Evolutionary conservation across 2,113 vertebrate species (phyloP), one percentile per base, ranked within the genome.

Genomic region (Pseudolaguvia tuberculata): DNA sequence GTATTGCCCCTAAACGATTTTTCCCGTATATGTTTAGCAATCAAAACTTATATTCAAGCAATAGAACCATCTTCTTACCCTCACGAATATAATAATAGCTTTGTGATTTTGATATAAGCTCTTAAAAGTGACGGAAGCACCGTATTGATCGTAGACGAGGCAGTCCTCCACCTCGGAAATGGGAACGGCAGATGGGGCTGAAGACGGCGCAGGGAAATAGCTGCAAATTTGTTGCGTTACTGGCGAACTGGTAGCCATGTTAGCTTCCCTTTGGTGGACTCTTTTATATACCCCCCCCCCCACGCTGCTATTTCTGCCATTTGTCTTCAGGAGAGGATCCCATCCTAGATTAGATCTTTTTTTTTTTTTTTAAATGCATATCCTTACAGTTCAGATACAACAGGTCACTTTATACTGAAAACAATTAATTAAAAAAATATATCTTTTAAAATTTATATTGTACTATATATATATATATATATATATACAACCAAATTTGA

Each of bases 51-150:
- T 5, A 20, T 45, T 57, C 2, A 17, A 53, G 5, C 18, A 13
- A 7, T 12, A 70, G 20, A 75, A 76, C 21, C 6, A 14, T 68
- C 9, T 14, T 69, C 93, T 91, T 90, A 97, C 95, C 94, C 95
- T 87, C 71, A 97, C 93, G 70, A 98, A 96, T 61, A 97, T 79
- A 57, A 97, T 85, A 73, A 98, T 85, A 0, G 93, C 86, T 79
- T 90, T 94, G 63, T 85, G 90, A 76, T 93, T 87, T 59, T 85
- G 63, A 77, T 91, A 94, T 77, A 97, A 86, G 58, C 79, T 81
- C 77, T 85, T 86, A 82, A 98, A 95, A 0, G 84, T 82, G 25
- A 88, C 0, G 35, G 66, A 76, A 23, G 71, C 79, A 13, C 94
- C 96, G 2, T 79, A 69, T 0, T 85, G 86, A 77, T 95, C 90